Conservation (phyloP, 2,113 vertebrate species). For the Gopherus evgoodei region DNA sequence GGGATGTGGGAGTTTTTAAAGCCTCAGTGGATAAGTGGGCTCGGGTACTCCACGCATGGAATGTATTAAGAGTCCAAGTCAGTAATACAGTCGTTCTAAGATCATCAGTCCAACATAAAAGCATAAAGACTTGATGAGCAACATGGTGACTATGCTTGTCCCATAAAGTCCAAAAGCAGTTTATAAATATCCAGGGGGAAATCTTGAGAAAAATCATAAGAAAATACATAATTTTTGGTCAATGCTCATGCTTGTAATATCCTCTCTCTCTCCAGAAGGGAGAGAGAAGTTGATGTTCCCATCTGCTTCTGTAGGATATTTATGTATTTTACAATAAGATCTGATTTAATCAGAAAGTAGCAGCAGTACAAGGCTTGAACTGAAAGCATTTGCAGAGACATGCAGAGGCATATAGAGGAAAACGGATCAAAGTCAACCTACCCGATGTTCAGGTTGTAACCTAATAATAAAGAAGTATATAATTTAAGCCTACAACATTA, state of each 20-base stretch:
- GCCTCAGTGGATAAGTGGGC: too few species aligned
- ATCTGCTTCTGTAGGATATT: neutral
- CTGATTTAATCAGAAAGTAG: neutral
- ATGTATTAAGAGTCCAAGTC: too few species aligned
- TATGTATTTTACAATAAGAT: neutral
- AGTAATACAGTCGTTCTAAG: neutral
- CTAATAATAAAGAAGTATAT: neutral
- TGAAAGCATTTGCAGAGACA: neutral
- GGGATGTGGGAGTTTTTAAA: too few species aligned
- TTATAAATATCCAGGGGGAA: neutral
- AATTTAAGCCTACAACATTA: neutral
- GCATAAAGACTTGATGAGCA: neutral
- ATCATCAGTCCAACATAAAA: neutral
- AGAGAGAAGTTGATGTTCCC: slow-evolving; percentile 57
- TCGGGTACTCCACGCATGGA: too few species aligned
- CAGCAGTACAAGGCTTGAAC: neutral
- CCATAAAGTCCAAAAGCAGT: neutral
- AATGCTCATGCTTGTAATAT: neutral
- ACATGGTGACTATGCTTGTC: rapidly evolving
- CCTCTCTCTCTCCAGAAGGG: slow-evolving; percentile 14
- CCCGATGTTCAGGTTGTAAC: neutral
- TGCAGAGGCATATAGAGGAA: neutral
- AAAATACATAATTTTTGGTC: neutral
- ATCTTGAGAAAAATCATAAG: neutral
- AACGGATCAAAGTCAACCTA: neutral